These are phyloP conservation scores for Coleophora flavipennella DNA, from an alignment of 2,888 invertebrate species.

Conservation along the genomic window DNA sequence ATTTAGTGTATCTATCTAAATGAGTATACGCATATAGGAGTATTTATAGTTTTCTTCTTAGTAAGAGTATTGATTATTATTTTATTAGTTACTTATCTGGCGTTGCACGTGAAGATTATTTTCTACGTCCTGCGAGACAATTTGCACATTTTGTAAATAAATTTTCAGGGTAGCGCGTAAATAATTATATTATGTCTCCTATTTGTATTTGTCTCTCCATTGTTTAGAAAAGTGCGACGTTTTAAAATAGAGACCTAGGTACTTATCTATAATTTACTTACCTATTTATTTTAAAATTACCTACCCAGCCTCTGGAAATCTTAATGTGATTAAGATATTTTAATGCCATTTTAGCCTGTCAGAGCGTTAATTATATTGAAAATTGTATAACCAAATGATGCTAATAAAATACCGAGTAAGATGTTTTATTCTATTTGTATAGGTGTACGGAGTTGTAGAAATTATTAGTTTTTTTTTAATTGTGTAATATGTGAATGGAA, in stretches of 20 bases:
- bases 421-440: constrained; percentile 55
- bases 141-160: constrained; percentile 35
- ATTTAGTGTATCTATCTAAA: constrained; percentile 28
- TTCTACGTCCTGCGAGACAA: constrained; percentile 21
- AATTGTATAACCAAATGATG: constrained; percentile 69
- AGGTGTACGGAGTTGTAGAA: constrained; percentile 49
- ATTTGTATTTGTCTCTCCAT: constrained; percentile 2
- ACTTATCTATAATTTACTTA: constrained; percentile 8
- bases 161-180: constrained; percentile 17
- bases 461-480: constrained; percentile 56
- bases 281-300: constrained; percentile 48
- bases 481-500: constrained; percentile 57
- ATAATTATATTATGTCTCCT: constrained; percentile 17
- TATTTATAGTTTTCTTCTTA: not conserved
- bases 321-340: constrained; percentile 62
- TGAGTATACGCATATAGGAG: constrained; percentile 9
- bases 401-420: constrained; percentile 60
- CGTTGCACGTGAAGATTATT: too few species aligned
- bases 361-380: constrained; percentile 54
- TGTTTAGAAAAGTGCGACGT: constrained; percentile 18
- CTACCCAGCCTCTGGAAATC: constrained; percentile 39
- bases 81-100: too few species aligned
- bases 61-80: not conserved
- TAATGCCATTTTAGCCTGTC: constrained; percentile 67
- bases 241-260: too few species aligned